A percentile compares a stretch with the other conserved stretches of the same genome.
Evolutionary conservation across 2,113 vertebrate genomes (phyloP).

Genomic region (Pleuronectes platessa): DNA sequence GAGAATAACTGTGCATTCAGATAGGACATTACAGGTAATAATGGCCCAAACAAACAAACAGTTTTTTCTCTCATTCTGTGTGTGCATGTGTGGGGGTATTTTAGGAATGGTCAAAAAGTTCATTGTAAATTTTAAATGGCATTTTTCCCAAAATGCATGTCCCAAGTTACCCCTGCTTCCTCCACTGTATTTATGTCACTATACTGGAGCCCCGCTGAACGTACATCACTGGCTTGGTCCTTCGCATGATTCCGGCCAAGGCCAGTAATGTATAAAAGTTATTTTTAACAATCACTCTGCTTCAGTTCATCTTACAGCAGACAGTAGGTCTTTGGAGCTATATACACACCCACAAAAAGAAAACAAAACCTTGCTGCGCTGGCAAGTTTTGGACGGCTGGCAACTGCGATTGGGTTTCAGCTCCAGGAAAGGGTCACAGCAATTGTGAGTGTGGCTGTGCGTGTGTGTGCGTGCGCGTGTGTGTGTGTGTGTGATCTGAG

Average conservation of each 20-base stretch:
- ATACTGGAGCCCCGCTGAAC: background rate
- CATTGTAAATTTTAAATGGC: background rate
- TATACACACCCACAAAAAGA: slow-evolving; percentile 43
- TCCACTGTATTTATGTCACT: slow-evolving; percentile 1
- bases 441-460: slow-evolving; percentile 49
- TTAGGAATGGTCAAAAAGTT: background rate
- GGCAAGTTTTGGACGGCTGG: slow-evolving; percentile 58
- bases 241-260: background rate
- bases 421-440: slow-evolving; percentile 67
- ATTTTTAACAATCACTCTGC: slow-evolving; percentile 23
- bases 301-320: slow-evolving; percentile 30
- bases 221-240: background rate
- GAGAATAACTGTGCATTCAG: no score
- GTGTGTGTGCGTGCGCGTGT: slow-evolving; percentile 17
- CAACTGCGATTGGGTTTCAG: slow-evolving; percentile 62
- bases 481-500: slow-evolving; percentile 66
- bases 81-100: background rate
- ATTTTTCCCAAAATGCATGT: background rate
- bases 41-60: no score
- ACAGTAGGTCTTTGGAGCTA: slow-evolving; percentile 37
- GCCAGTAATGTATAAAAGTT: slow-evolving; percentile 9
- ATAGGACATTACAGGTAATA: no score
- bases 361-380: slow-evolving; percentile 68
- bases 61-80: background rate
- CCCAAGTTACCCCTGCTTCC: background rate